Base-by-base conservation (phyloP, 1,140 invertebrate genomes). In the Rhagoletis pomonella region DNA sequence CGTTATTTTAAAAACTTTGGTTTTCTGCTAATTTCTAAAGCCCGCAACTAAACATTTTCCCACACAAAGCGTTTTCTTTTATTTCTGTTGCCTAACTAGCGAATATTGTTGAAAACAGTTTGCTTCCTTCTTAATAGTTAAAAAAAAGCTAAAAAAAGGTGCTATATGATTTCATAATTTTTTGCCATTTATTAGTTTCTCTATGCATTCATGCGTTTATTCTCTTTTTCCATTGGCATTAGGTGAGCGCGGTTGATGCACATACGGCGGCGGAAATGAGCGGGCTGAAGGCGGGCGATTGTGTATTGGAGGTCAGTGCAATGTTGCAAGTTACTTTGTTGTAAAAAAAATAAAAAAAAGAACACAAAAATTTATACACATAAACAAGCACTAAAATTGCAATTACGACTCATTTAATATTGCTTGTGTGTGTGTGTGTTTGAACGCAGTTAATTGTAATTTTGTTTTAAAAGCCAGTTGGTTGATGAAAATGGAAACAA, bases 281-380 rank as follows among this genome's bases (percentile, higher is more conserved):
- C 19, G 95, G 94, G 42, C 89, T 95, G 17, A 91, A 91, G 87
- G 90, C 94, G 64, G 96, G 96, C 17, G 96, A 96, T 90, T 96
- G 95, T 91, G 90, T 96, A 67, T 90, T 96, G 60, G 94, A 95
- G 92, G 92, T 93, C 47, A 92, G 91, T 92, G 73, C 55, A 59
- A 81, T 42, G 17, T 59, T 7, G 10, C 50, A 10, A 55, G 50
- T 55, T 55, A 77, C n/a, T 4, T 39, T 7, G n/a, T 77, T 39
- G 42, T 39, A 77, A 77, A 50, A 14, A 77, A 77, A 50, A 14
- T 4, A 50, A 50, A 55, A 85, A 5, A 60, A 19, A 85, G 5
- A 4, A 29, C 5, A 59, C n/a, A 85, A 42, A 60, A 85, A 3
- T 14, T 12, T 81, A 50, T 60, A 2, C 29, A 29, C 1, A 29